Evolutionary conservation across 2,797 vertebrate species (phyloP).

Genomic region (Notolepis coatsorum): DNA sequence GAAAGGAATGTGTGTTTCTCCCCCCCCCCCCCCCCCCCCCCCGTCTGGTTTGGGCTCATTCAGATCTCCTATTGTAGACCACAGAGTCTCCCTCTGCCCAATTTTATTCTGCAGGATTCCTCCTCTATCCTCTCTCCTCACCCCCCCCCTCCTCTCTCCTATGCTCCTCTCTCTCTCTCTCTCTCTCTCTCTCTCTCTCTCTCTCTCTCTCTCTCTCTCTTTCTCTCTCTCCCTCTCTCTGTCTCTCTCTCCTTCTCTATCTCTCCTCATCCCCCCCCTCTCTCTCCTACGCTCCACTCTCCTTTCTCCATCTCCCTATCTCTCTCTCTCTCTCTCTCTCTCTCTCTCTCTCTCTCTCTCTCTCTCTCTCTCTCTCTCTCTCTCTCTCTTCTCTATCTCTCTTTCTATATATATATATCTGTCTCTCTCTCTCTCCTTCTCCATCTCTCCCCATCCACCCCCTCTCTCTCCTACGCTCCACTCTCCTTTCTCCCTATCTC

Average conservation of each 20-base stretch:
- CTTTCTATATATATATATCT: not conserved
- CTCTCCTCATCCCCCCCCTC: not conserved
- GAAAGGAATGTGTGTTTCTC: too few species aligned
- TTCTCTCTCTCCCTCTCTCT: not conserved
- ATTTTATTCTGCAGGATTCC: too few species aligned
- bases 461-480: too few species aligned
- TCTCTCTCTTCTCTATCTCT: not conserved
- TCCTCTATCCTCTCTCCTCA: too few species aligned
- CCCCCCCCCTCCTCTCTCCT: too few species aligned
- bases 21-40: too few species aligned
- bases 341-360: not conserved
- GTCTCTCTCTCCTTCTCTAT: not conserved
- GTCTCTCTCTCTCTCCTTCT: not conserved
- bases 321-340: not conserved
- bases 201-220: not conserved
- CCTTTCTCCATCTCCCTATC: too few species aligned
- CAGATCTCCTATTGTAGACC: too few species aligned
- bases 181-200: too few species aligned
- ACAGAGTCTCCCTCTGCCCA: too few species aligned
- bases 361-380: not conserved
- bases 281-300: too few species aligned
- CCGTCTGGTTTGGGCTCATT: too few species aligned
- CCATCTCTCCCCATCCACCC: not conserved
- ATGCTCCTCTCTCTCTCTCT: not conserved
- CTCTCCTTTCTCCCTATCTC: not conserved